A percentile compares a stretch with the other conserved stretches of the same genome.
These are phyloP conservation scores for Acrobasis suavella DNA, from an alignment of 2,888 invertebrate species.

Conservation along the genomic window DNA sequence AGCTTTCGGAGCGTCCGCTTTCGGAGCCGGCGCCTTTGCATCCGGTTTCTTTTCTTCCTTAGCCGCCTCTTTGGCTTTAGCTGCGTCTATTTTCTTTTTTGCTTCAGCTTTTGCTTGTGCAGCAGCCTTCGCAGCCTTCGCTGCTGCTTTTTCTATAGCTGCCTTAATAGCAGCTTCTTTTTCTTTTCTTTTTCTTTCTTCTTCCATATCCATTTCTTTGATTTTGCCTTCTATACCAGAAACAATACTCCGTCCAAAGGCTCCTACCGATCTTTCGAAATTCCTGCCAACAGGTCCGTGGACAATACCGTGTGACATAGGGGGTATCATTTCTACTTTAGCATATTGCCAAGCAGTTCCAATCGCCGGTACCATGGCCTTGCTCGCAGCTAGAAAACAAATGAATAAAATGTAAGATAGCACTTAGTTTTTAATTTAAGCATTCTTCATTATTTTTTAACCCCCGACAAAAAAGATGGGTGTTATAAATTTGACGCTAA, in stretches of 20 bases:
- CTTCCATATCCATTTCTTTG: slow-evolving; percentile 51
- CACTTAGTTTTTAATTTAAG: too few relatives aligned
- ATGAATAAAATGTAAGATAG: background rate
- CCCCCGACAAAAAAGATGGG: too few relatives aligned
- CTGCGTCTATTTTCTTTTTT: slow-evolving; percentile 39
- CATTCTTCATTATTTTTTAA: too few relatives aligned
- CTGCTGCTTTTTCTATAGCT: slow-evolving; percentile 47
- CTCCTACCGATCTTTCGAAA: slow-evolving; percentile 47
- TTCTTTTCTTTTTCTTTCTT: slow-evolving; percentile 37
- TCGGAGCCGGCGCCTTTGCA: background rate
- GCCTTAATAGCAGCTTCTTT: slow-evolving; percentile 50
- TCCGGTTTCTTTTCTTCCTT: slow-evolving; percentile 28
- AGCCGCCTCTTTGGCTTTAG: slow-evolving; percentile 36
- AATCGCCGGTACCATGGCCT: slow-evolving; percentile 43
- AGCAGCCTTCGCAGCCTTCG: slow-evolving; percentile 44
- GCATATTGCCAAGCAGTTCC: slow-evolving; percentile 60
- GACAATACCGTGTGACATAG: slow-evolving; percentile 51
- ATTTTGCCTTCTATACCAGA: slow-evolving; percentile 41
- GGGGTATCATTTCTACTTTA: slow-evolving; percentile 70
- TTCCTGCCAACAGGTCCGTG: slow-evolving; percentile 50
- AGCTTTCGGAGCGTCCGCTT: slow-evolving; percentile 10
- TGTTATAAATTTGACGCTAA: too few relatives aligned
- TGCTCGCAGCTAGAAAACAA: slow-evolving; percentile 51
- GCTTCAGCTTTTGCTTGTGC: slow-evolving; percentile 39
- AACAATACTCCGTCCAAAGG: slow-evolving; percentile 43